Evolutionary conservation across 2,113 vertebrate species (phyloP), one percentile per base, ranked within the genome.

Genomic region (Alligator mississippiensis): DNA sequence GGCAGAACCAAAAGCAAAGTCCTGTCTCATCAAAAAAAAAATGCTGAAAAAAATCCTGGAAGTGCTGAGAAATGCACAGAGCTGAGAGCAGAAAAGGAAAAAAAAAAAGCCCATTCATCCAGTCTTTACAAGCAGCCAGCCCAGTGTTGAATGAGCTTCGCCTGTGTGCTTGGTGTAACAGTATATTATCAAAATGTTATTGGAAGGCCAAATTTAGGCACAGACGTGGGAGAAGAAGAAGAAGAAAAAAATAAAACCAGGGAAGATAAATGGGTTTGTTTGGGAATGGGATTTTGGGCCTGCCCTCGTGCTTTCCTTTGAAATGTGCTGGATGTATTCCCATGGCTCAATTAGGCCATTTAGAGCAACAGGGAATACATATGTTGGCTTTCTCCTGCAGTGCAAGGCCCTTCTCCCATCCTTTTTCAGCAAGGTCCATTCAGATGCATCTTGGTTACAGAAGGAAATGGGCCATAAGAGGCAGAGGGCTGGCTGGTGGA

Each of bases 121-220:
- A 96, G 62, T 75, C 93, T 96, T 97, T 96, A 93, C 94, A 96
- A 97, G 96, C 93, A 97, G 94, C 95, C 95, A 86, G 70, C 88
- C 80, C 96, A 95, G 90, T 97, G 85, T 64, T 93, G 84, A 95
- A 94, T 90, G 83, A 77, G 78, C 90, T 97, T 97, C 95, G 96
- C 89, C 94, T 93, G 90, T 95, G 88, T 27, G 96, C 93, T 97
- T 89, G 96, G 77, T 96, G 96, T 92, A 97, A 98, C 85, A 84
- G 38, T 89, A 90, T 94, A 97, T 94, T 97, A 96, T 94, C 96
- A 97, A 98, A 97, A 90, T 87, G 76, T 96, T 96, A 97, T 96
- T 96, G 95, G 87, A 94, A 97, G 91, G 94, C 93, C 93, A 97
- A 96, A 97, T 96, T 96, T 97, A 98, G 94, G 94, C 85, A 84